phyloP scores from a whole-genome alignment of 2,113 vertebrate genomes.

The Notechis scutatus region DNA sequence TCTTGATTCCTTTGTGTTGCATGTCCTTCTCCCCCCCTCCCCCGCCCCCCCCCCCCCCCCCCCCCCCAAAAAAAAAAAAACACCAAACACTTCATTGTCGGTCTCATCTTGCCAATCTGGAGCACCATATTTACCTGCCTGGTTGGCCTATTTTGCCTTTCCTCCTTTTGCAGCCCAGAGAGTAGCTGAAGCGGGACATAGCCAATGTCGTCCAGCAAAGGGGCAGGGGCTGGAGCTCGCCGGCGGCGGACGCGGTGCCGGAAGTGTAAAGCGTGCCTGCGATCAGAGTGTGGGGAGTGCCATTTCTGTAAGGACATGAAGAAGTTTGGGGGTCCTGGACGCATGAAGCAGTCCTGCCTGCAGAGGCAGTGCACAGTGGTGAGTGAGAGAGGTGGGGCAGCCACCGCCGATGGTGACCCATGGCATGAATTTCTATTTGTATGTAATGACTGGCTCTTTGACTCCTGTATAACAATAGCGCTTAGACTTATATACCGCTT shows the following conservation, averaged over 20 bases:
- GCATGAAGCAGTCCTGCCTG: conserved; percentile 94
- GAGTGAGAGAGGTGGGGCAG: conserved; percentile 34
- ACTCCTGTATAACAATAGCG: neutral
- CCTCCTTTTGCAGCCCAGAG: conserved; percentile 63
- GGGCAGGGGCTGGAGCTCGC: conserved; percentile 83
- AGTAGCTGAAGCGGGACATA: conserved; percentile 72
- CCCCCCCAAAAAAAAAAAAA: no score
- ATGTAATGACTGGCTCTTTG: no score
- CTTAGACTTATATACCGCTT: no score
- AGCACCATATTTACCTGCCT: neutral
- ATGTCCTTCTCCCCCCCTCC: neutral
- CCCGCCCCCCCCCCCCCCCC: no score
- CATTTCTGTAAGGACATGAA: conserved; percentile 97
- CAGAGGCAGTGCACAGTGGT: conserved; percentile 91
- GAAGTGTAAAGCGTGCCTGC: conserved; percentile 88
- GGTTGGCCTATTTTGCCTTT: neutral
- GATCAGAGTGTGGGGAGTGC: conserved; percentile 90
- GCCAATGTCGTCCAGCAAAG: conserved; percentile 87
- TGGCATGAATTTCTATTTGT: neutral
- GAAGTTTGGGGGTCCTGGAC: conserved; percentile 90
- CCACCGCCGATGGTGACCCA: rapidly evolving
- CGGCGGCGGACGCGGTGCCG: conserved; percentile 89
- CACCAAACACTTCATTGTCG: no score
- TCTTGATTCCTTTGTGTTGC: neutral
- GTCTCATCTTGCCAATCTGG: neutral